phyloP scores from a whole-genome alignment of 2,797 vertebrate genomes.

The Myotis pilosus region DNA sequence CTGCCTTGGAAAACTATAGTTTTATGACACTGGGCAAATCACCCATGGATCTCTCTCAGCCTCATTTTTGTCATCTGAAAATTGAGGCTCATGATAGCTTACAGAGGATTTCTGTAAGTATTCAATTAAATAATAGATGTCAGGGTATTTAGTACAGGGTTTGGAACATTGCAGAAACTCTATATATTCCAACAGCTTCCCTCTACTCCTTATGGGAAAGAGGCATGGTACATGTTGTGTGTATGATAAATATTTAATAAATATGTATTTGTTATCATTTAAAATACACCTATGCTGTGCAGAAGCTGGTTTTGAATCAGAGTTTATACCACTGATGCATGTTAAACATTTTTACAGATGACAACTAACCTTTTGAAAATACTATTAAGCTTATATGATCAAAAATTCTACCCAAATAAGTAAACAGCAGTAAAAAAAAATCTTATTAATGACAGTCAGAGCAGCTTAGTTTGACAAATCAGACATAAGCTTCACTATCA shows the following conservation, averaged over 20 bases:
- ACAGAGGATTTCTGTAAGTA: neutral
- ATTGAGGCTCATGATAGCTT: neutral
- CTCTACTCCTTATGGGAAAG: neutral
- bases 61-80: constrained; percentile 37
- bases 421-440: constrained; percentile 24
- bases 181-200: neutral
- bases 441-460: neutral
- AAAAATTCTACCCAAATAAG: constrained; percentile 40
- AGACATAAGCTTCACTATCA: constrained; percentile 30
- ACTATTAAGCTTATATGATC: neutral
- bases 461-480: constrained; percentile 44
- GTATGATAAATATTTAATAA: constrained; percentile 44
- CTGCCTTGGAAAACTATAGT: neutral
- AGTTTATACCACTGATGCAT: neutral
- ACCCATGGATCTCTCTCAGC: neutral
- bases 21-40: neutral
- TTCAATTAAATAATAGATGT: constrained; percentile 13
- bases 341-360: constrained; percentile 38
- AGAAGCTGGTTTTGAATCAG: constrained; percentile 46
- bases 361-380: constrained; percentile 45
- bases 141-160: neutral
- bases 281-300: neutral
- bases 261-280: neutral
- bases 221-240: neutral
- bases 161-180: neutral